These are phyloP conservation scores for Littorina saxatilis DNA, from an alignment of 1,140 invertebrate genomes.

Conservation along the genomic window DNA sequence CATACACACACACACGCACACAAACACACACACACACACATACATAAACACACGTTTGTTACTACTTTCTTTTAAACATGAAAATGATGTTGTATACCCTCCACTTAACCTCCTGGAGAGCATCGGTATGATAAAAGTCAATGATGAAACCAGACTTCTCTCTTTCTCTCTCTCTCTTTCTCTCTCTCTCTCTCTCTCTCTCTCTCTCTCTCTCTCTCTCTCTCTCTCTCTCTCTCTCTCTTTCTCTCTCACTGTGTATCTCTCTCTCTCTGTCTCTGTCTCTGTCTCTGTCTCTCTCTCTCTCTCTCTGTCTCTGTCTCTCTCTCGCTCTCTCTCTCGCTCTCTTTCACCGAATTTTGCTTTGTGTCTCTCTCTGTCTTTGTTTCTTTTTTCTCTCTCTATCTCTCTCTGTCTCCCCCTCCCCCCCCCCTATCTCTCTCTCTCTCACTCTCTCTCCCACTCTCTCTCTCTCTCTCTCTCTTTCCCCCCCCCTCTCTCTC, in stretches of 20 bases:
- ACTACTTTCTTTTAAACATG: too few species aligned
- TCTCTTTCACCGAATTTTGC: neutral
- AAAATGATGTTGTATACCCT: too few species aligned
- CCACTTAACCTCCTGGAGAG: too few species aligned
- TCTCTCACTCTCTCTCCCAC: neutral
- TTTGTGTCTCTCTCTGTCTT: neutral
- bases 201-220: neutral
- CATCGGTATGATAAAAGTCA: too few species aligned
- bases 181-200: neutral
- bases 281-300: neutral
- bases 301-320: neutral
- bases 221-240: neutral
- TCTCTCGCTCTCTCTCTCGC: conserved; percentile 5
- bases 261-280: neutral
- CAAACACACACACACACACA: too few species aligned
- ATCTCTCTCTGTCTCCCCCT: neutral
- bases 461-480: neutral
- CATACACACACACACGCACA: too few species aligned
- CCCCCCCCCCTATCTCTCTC: neutral
- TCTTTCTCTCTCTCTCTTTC: neutral
- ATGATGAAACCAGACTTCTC: too few species aligned
- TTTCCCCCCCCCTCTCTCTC: neutral
- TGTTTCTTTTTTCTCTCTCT: neutral
- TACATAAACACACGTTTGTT: too few species aligned
- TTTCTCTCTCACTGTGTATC: neutral